Evolutionary conservation across 2,797 vertebrate species (phyloP), one percentile per base, ranked within the genome.

Genomic region (Gymnoscopelus microlampas): DNA sequence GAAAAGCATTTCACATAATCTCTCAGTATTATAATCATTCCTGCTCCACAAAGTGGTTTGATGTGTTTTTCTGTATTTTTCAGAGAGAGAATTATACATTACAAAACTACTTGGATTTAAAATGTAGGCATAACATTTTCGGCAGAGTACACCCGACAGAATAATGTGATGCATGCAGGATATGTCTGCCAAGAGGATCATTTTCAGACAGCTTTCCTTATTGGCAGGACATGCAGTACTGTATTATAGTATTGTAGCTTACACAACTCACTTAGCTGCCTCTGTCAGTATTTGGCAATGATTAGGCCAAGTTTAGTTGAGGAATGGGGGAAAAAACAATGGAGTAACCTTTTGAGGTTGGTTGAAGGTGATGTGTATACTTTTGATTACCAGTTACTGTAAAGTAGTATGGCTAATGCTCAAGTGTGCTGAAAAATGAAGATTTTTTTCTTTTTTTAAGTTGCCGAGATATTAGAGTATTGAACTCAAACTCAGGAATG

Each of bases 201-300:
- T 64, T 80, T 66, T 74, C 59, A 74, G 51, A 68, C 48, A 54
- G 39, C 26, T 13, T 66, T 56, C 53, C 63, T 15, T 2, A 15
- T 11, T 48, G 44, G 32, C n/a, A 51, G 58, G 61, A 32, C 59
- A 68, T 57, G 19, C 63, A 32, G 47, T 60, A 29, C 56, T 19
- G 32, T 15, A 60, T 24, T 72, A 60, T 50, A 58, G 47, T n/a
- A 64, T 64, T 77, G 61, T 79, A 76, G 70, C 39, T 70, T 72
- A 70, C 82, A 84, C 81, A 77, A 70, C 49, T 72, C 76, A 87
- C 78, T 85, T 82, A 79, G 79, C 73, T 81, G 78, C 82, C 77
- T 64, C 78, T 80, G 73, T 68, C 19, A 11, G 47, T 24, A 12
- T 77, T 66, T 53, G 50, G 74, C 85, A 77, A 79, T 11, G 13